phyloP scores from a whole-genome alignment of 2,888 invertebrate species.

The Euclidia mi region DNA sequence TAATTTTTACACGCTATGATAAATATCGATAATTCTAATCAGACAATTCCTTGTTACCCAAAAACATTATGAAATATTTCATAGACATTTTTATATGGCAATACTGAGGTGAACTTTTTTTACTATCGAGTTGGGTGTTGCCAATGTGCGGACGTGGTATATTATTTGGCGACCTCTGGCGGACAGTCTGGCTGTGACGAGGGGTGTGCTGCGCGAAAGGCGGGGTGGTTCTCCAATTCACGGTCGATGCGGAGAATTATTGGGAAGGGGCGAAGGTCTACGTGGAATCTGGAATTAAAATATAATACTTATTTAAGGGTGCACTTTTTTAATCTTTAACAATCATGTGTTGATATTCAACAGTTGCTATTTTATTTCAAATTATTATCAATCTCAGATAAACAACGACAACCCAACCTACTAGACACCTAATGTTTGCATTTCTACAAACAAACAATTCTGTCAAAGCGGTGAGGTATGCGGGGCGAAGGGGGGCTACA shows the following conservation, averaged over 20 bases:
- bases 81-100: conserved; percentile 4
- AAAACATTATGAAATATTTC: no score
- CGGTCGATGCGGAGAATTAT: conserved; percentile 96
- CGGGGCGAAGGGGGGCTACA: no score
- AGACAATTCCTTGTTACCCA: conserved; percentile 4
- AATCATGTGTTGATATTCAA: no score
- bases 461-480: no score
- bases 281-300: conserved; percentile 93
- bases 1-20: not conserved
- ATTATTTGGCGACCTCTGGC: conserved; percentile 94
- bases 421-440: no score
- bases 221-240: conserved; percentile 96
- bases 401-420: no score
- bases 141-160: conserved; percentile 41
- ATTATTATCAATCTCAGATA: no score
- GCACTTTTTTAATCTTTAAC: no score
- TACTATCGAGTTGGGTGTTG: conserved; percentile 23
- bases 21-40: conserved; percentile 11
- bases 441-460: no score
- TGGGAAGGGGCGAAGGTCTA: conserved; percentile 97
- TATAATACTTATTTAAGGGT: no score
- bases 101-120: not conserved
- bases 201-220: conserved; percentile 97
- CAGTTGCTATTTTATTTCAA: no score
- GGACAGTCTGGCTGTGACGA: conserved; percentile 98